Evolutionary conservation across 2,113 vertebrate species (phyloP).

Genomic region (Alaudala cheleensis): DNA sequence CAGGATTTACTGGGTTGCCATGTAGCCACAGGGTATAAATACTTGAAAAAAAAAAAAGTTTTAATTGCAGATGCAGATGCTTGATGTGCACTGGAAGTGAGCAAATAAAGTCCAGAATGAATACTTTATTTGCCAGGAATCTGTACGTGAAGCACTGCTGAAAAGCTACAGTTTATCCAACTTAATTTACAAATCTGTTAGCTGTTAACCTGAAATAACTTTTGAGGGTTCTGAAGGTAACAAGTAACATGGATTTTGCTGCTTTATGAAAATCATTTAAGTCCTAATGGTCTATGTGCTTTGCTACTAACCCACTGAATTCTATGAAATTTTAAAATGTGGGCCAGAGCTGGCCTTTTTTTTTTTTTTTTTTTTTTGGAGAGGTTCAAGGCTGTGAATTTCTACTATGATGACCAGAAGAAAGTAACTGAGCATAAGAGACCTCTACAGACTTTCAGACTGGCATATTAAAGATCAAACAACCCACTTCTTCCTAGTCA

Average conservation of each 20-base stretch:
- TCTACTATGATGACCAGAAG: background rate
- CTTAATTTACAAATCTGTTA: background rate
- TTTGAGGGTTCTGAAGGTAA: background rate
- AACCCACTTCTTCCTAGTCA: background rate
- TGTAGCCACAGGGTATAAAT: background rate
- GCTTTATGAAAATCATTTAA: background rate
- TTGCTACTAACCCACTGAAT: background rate
- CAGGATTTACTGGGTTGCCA: background rate
- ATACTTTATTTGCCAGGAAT: background rate
- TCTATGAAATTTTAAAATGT: background rate
- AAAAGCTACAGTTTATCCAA: background rate
- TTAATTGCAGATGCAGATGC: background rate
- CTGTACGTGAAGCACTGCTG: background rate
- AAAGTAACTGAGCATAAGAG: background rate
- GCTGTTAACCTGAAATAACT: background rate
- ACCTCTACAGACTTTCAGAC: background rate
- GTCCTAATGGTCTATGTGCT: background rate
- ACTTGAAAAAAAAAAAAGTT: background rate
- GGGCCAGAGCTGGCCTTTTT: background rate
- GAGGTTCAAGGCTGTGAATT: background rate
- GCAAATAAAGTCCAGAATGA: background rate
- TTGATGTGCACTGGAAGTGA: background rate
- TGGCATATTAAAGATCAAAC: background rate
- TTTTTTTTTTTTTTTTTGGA: background rate
- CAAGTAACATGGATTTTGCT: background rate